Percentiles rank a stretch among this genome's conserved stretches.
Evolutionary conservation across 2,888 invertebrate species (phyloP).

Genomic region (Auanema freiburgensis): DNA sequence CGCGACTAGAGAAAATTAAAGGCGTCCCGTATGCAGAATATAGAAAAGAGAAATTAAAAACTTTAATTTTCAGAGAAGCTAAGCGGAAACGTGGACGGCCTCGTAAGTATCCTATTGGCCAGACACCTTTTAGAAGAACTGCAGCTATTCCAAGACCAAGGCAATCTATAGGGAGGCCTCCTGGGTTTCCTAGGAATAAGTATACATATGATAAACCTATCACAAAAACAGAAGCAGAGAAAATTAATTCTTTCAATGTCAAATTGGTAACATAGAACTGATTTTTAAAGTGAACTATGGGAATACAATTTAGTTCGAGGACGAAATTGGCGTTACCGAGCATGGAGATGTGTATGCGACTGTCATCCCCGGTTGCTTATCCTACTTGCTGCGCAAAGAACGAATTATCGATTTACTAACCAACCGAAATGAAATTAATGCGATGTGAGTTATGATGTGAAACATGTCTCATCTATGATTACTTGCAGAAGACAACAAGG

Average conservation of each 20-base stretch:
- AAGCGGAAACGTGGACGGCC: slow-evolving; percentile 20
- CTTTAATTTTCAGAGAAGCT: slow-evolving; percentile 11
- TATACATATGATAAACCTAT: slow-evolving; percentile 33
- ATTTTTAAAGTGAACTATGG: not conserved
- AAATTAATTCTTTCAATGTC: slow-evolving; percentile 29
- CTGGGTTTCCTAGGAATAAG: slow-evolving; percentile 16
- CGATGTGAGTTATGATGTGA: slow-evolving; percentile 22
- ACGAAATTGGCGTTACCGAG: slow-evolving; percentile 39
- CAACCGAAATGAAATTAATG: slow-evolving; percentile 23
- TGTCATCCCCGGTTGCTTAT: slow-evolving; percentile 38
- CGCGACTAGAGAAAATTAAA: slow-evolving; percentile 13
- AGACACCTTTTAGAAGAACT: slow-evolving; percentile 18
- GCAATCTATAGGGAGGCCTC: slow-evolving; percentile 6
- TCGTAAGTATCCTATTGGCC: slow-evolving; percentile 20
- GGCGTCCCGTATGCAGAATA: not conserved
- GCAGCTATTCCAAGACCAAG: not conserved
- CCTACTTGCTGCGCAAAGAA: slow-evolving; percentile 41
- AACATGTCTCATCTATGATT: not conserved
- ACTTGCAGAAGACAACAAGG: slow-evolving; percentile 35
- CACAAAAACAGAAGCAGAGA: slow-evolving; percentile 32
- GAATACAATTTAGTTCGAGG: slow-evolving; percentile 29
- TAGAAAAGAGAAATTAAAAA: not conserved
- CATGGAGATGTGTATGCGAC: slow-evolving; percentile 41
- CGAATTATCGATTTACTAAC: slow-evolving; percentile 40
- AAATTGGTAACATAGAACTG: slow-evolving; percentile 24